Conservation (phyloP, 1,140 invertebrate genomes). For the Cotesia typhae region DNA sequence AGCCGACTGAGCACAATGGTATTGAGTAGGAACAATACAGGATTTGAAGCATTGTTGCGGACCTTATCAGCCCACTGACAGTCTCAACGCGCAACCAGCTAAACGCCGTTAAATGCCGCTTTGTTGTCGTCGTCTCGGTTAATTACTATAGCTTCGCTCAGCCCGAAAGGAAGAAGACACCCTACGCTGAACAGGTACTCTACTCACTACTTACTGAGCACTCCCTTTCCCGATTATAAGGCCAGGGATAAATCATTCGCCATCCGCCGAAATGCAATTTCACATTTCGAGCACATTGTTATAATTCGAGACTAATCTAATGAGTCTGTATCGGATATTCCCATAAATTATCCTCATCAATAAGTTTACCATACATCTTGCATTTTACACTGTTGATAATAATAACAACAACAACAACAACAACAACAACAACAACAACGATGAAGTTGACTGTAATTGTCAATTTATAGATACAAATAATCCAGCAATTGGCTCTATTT, state of each 20-base stretch:
- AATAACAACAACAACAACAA: conserved; percentile 12
- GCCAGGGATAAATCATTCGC: conserved; percentile 5
- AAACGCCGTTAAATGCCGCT: conserved; percentile 60
- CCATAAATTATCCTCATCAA: too few species aligned
- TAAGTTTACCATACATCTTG: too few species aligned
- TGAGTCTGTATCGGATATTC: too few species aligned
- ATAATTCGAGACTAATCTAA: too few species aligned
- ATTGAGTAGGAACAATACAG: conserved; percentile 56
- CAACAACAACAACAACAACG: conserved; percentile 6
- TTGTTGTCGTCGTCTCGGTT: conserved; percentile 57
- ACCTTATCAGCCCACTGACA: conserved; percentile 55
- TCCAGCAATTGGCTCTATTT: too few species aligned
- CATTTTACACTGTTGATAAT: too few species aligned
- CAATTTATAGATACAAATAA: too few species aligned
- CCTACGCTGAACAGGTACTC: conserved; percentile 12
- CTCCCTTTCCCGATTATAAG: not conserved
- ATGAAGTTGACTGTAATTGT: not conserved
- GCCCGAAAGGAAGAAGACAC: conserved; percentile 28
- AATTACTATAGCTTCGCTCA: conserved; percentile 51
- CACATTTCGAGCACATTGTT: too few species aligned
- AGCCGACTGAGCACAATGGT: conserved; percentile 44
- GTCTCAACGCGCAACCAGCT: conserved; percentile 40
- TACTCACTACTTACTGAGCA: too few species aligned
- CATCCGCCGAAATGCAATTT: not conserved
- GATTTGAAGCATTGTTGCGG: conserved; percentile 59